A percentile compares a stretch with the other conserved stretches of the same genome.
phyloP scores from a whole-genome alignment of 2,888 invertebrate genomes.

The Drosophila borealis region DNA sequence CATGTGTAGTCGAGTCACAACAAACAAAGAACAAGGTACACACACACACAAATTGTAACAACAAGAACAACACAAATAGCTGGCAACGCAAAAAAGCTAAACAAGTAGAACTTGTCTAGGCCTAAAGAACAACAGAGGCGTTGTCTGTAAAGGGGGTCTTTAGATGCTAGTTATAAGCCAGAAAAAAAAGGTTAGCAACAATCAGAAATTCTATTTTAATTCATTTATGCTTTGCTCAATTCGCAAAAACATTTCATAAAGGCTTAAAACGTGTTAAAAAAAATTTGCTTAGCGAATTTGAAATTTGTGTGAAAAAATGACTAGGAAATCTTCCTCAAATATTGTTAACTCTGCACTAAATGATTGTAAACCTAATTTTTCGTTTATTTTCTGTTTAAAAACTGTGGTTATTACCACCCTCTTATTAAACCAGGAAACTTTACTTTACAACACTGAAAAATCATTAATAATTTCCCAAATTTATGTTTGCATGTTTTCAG shows the following conservation, averaged over 20 bases:
- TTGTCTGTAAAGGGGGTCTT: constrained; percentile 13
- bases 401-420: too few species aligned
- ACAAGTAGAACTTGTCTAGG: constrained; percentile 78
- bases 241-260: neutral
- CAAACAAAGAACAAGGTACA: constrained; percentile 54
- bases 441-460: too few species aligned
- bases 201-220: neutral
- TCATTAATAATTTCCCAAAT: too few species aligned
- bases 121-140: constrained; percentile 55
- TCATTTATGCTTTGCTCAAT: neutral
- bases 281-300: neutral
- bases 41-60: constrained; percentile 35
- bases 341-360: neutral
- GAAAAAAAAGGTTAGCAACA: neutral
- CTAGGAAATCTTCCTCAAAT: neutral
- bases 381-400: too few species aligned
- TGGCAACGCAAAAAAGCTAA: constrained; percentile 46
- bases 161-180: neutral
- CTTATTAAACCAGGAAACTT: too few species aligned
- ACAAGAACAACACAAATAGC: constrained; percentile 58
- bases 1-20: constrained; percentile 61
- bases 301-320: neutral
- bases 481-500: too few species aligned
- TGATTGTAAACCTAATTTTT: too few species aligned
- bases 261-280: neutral